These are phyloP conservation scores for Drosophila ogumai DNA, from an alignment of 1,140 invertebrate species.

Conservation along the genomic window DNA sequence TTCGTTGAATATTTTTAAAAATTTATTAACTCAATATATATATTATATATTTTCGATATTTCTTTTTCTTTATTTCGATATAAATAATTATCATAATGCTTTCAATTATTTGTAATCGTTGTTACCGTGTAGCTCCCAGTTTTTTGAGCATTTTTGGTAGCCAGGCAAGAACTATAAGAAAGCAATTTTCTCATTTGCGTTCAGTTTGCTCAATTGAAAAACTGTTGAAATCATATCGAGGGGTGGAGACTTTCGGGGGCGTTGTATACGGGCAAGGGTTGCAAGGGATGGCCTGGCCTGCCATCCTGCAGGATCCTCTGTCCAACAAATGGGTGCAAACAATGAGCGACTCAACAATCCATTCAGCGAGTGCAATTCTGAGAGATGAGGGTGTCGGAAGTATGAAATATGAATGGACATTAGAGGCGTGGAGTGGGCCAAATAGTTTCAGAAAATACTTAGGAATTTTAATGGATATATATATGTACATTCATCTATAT, in stretches of 20 bases:
- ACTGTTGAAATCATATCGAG: slow-evolving; percentile 52
- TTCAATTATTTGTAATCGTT: not conserved
- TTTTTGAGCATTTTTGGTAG: slow-evolving; percentile 22
- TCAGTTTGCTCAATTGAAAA: slow-evolving; percentile 64
- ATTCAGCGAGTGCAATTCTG: slow-evolving; percentile 22
- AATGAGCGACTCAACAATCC: slow-evolving; percentile 33
- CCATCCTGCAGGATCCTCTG: slow-evolving; percentile 32
- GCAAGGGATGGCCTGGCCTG: slow-evolving; percentile 4
- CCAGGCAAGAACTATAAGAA: slow-evolving; percentile 62
- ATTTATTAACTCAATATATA: too few species aligned
- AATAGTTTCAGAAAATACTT: slow-evolving; percentile 33
- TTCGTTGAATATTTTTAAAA: too few species aligned
- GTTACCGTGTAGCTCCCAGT: slow-evolving; percentile 1
- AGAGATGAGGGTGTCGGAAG: slow-evolving; percentile 27
- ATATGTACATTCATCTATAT: too few species aligned
- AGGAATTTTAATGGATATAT: slow-evolving; percentile 31
- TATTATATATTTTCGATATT: too few species aligned
- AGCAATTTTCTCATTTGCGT: slow-evolving; percentile 71
- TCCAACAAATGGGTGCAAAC: slow-evolving; percentile 41
- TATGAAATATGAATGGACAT: slow-evolving; percentile 34
- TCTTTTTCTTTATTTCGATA: too few species aligned
- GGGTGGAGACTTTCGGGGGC: not conserved
- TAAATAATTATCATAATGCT: not conserved
- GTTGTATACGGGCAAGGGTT: slow-evolving; percentile 37
- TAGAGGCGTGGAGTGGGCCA: slow-evolving; percentile 3